Evolutionary conservation across 2,888 invertebrate genomes (phyloP).

Genomic region (Xestia sexstrigata): DNA sequence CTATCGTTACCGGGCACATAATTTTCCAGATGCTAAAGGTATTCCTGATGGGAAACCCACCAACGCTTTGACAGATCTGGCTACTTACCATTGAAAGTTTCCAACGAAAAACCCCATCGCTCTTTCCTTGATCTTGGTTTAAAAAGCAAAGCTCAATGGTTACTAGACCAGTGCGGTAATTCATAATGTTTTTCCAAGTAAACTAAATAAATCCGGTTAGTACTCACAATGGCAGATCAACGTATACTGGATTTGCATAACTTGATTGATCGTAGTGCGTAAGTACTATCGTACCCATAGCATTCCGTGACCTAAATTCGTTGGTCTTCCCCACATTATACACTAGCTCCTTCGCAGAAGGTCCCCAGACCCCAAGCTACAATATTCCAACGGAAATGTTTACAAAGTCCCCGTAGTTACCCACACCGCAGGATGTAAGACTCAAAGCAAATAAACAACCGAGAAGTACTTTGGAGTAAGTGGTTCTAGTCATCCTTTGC

Average conservation of each 20-base stretch:
- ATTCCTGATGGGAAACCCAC: not conserved
- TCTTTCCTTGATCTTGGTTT: not conserved
- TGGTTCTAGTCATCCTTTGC: constrained; percentile 19
- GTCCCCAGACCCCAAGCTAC: not conserved
- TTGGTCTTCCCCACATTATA: constrained; percentile 5
- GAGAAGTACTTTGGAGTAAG: not conserved
- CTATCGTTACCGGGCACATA: not conserved
- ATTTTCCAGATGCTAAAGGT: not conserved
- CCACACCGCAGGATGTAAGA: constrained; percentile 16
- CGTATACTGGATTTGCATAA: too few relatives aligned
- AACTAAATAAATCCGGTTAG: not conserved
- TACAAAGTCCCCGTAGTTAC: constrained; percentile 28
- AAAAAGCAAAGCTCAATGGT: too few relatives aligned
- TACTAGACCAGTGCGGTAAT: not conserved
- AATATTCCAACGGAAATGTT: not conserved
- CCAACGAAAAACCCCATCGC: not conserved
- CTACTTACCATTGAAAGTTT: not conserved
- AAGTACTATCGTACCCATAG: not conserved
- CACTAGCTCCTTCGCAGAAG: not conserved
- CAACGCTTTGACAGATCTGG: not conserved
- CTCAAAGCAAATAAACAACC: constrained; percentile 10
- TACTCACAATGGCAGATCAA: too few relatives aligned
- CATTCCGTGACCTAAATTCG: constrained; percentile 5
- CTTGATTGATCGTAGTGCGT: too few relatives aligned
- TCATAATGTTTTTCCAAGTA: not conserved